Base-by-base conservation (phyloP, 2,888 invertebrate species). In the Drosophila prolongata region DNA sequence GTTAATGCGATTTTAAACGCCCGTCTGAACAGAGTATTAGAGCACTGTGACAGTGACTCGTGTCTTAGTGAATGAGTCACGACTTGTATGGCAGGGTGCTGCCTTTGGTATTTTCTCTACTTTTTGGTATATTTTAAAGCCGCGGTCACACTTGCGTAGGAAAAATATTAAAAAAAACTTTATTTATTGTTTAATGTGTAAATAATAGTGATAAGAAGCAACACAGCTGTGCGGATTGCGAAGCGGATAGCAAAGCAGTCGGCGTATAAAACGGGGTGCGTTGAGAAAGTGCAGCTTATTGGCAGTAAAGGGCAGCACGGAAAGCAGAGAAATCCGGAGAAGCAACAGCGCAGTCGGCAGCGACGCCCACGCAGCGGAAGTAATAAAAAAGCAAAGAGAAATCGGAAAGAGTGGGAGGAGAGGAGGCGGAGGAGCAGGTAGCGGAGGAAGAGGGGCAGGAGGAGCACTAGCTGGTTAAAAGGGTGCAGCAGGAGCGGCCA, bases 141-240 rank as follows among this genome's bases (percentile, higher is more conserved):
- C n/a, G 38, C 38, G 38, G 38, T 38, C 38, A 38, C 38, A 38
- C 38, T n/a, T 35, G 35, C 35, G 11, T 11, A 35, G 35, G 35
- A 11, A 35, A 35, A 35, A 35, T 35, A 35, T 35, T 35, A 35
- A 56, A 43, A 56, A 66, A 58, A 57, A 64, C 37, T 11, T 19
- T 47, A 19, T 64, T 16, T 50, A 46, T 70, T 72, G 66, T 73
- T 65, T 56, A 60, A 73, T 42, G 75, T 67, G 55, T 67, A 65
- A 74, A 68, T 68, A 68, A 62, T 68, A 75, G 73, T 75, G 71
- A 71, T 71, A 71, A 71, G 67, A 50, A 70, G 42, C 34, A 49
- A 49, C 34, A 44, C 70, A 57, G 49, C 60, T 58, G 71, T 65
- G 49, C 43, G 60, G 34, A 35, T 35, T 35, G 34, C 16, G 13